A percentile compares a stretch with the other conserved stretches of the same genome.
phyloP scores from a whole-genome alignment of 2,888 invertebrate species.

The Encarsia formosa region DNA sequence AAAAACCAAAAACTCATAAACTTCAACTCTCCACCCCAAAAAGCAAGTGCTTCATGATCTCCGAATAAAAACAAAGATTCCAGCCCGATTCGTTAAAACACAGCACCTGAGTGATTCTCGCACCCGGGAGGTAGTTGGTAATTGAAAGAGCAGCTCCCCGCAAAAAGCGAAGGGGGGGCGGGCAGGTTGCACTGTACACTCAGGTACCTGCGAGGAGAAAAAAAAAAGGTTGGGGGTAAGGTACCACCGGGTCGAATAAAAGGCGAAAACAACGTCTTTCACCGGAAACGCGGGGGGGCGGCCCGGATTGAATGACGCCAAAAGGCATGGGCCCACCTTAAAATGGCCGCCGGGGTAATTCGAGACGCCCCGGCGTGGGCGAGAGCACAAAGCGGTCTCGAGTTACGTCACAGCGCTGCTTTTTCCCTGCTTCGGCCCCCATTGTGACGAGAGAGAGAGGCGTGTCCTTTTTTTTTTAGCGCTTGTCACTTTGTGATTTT shows the following conservation, averaged over 20 bases:
- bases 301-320: not conserved
- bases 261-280: too few species aligned
- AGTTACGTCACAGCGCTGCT: conserved; percentile 41
- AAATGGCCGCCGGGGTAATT: too few species aligned
- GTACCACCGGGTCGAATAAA: too few species aligned
- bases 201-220: too few species aligned
- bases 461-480: not conserved
- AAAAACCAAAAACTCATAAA: too few species aligned
- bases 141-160: not conserved
- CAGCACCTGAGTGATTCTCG: too few species aligned
- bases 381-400: conserved; percentile 32
- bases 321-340: not conserved
- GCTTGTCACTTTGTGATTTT: conserved; percentile 10
- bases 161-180: not conserved
- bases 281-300: conserved; percentile 19
- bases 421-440: not conserved
- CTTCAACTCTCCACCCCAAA: too few species aligned
- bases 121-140: not conserved
- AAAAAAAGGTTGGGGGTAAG: too few species aligned
- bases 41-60: too few species aligned
- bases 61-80: too few species aligned
- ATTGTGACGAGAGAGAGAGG: not conserved
- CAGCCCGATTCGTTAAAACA: too few species aligned
- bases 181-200: conserved; percentile 13
- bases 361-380: conserved; percentile 3